A percentile compares a stretch with the other conserved stretches of the same genome.
Conservation (phyloP, 23 tunicate genomes). For the Styela plicata region DNA sequence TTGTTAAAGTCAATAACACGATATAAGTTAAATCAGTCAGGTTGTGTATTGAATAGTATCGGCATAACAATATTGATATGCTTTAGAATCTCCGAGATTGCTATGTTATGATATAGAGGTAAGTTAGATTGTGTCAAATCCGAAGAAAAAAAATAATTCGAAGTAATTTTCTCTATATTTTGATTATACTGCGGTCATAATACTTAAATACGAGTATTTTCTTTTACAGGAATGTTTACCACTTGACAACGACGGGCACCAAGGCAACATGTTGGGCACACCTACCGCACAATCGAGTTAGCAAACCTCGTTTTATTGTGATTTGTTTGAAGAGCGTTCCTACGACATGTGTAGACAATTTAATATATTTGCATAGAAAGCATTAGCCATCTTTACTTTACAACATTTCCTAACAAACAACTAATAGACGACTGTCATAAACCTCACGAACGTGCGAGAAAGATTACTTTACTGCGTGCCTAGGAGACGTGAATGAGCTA, state of each 20-base stretch:
- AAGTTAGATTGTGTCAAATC: no score
- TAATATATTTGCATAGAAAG: background rate
- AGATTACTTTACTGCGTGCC: background rate
- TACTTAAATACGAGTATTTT: background rate
- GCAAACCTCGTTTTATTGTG: background rate
- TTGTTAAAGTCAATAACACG: no score
- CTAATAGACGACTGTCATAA: background rate
- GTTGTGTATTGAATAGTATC: no score
- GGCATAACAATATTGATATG: no score
- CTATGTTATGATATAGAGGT: no score
- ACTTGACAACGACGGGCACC: background rate
- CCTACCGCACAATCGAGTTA: background rate
- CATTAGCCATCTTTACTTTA: background rate
- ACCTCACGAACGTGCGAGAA: background rate
- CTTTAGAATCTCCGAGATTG: no score
- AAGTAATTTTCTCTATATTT: no score
- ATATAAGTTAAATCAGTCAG: no score
- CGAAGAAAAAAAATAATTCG: no score
- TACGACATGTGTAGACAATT: background rate
- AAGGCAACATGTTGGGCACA: background rate
- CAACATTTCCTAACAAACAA: background rate
- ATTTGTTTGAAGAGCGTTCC: background rate
- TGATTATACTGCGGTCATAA: no score
- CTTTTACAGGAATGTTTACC: background rate
- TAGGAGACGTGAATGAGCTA: background rate